Base-by-base conservation (phyloP, 2,888 invertebrate species). In the Seira ritae region DNA sequence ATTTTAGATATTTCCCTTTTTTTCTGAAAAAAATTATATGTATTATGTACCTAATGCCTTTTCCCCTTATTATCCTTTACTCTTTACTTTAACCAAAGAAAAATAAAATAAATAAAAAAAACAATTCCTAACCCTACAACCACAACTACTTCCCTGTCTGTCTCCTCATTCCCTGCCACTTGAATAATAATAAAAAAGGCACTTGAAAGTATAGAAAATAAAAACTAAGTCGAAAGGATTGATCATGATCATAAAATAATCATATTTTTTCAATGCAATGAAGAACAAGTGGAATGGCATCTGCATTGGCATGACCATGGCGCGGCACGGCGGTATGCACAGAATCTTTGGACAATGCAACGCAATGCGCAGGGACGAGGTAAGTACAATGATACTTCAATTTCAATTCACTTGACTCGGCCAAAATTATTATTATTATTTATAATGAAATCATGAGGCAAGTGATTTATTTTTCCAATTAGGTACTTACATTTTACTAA, bases 401-500 rank as follows among this genome's bases (percentile, higher is more conserved):
- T 4, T 31, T 31, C 31, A 31, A 31, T 31, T 31, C 31, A 55
- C 55, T 55, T 55, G 55, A 55, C 55, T 55, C 55, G 12, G 55
- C 3, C 3, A 55, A 55, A 55, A 55, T 3, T 8, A 2, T 31
- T 31, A n/a, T n/a, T 8, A 42, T 42, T 42, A 12, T 42, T 42
- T 12, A 42, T 42, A 55, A 55, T 55, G 55, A 55, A 55, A 8
- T 55, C n/a, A 55, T 55, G 55, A 55, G 42, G 42, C 42, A 42
- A 42, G 42, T 42, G 42, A 42, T 42, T 42, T 42, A 42, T 12
- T 6, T 42, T n/a, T n/a, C n/a, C n/a, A n/a, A n/a, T n/a, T n/a
- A n/a, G n/a, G n/a, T n/a, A n/a, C n/a, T n/a, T n/a, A 8, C 42
- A 42, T 42, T 12, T 42, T 42, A 42, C 42, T 42, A 8, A 42